Evolutionary conservation across 2,113 vertebrate genomes (phyloP), one percentile per base, ranked within the genome.

Genomic region (Ceyx cyanopectus): DNA sequence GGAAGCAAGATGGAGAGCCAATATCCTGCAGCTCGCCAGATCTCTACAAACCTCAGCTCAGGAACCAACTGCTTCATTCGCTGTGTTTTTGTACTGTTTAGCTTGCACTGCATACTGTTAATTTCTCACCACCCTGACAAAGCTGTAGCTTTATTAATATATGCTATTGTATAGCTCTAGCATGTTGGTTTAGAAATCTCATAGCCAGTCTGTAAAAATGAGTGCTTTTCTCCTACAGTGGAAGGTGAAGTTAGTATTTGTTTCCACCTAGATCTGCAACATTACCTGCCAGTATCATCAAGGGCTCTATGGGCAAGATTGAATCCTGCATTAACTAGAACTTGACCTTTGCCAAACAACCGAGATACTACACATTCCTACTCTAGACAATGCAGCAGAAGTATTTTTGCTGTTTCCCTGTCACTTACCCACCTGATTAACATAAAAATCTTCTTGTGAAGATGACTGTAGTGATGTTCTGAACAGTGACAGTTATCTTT

Each of bases 1-100:
- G 96, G 94, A 95, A 93, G 87, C 94, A 95, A 96, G 92, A 94
- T 67, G 92, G 94, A 91, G 87, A 95, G 94, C 96, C 93, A 94
- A 80, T 81, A 94, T 85, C 93, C 75, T 94, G 91, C 89, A 95
- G 92, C 85, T 94, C 83, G 79, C 92, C 87, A 94, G 90, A 87
- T 90, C 92, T 93, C 87, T 68, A 77, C 93, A 93, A 96, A 95
- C 92, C 89, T 83, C 93, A 87, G 78, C 91, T 93, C 76, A 67
- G 91, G 90, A 89, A 88, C 93, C 91, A 93, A 81, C 92, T 95
- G 91, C 86, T 96, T 85, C 32, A 75, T 92, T 87, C 14, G 12
- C 81, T 51, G 66, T 48, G 32, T 30, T 84, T 94, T 90, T 88
- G 51, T 81, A 37, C 60, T 56, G 5, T 74, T 88, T 62, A 48